Conservation (phyloP, 1,140 invertebrate species). For the Cydia amplana region DNA sequence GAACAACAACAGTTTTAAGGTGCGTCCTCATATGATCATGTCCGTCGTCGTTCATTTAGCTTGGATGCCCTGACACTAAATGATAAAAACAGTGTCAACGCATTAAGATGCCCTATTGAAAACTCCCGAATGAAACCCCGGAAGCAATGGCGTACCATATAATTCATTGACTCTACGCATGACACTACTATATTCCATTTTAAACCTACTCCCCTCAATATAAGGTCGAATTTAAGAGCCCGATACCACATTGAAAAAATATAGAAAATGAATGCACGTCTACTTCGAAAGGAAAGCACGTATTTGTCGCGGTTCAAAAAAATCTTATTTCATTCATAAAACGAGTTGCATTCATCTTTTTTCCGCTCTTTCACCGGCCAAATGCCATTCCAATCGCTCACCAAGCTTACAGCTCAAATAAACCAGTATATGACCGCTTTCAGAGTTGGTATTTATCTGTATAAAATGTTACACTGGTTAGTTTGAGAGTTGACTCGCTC, state of each 20-base stretch:
- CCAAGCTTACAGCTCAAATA: not conserved
- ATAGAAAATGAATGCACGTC: constrained; percentile 75
- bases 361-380: constrained; percentile 43
- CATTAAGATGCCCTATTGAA: not conserved
- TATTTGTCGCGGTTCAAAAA: constrained; percentile 76
- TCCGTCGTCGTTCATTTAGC: too few relatives aligned
- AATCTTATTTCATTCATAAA: constrained; percentile 79
- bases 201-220: not conserved
- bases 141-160: constrained; percentile 13
- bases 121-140: constrained; percentile 5
- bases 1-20: too few relatives aligned
- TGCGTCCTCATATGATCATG: too few relatives aligned
- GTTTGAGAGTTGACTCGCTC: constrained; percentile 33
- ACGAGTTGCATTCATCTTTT: constrained; percentile 69
- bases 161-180: constrained; percentile 17
- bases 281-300: constrained; percentile 74
- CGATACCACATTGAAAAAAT: constrained; percentile 47
- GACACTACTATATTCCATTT: constrained; percentile 37
- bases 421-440: too few relatives aligned
- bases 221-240: constrained; percentile 37
- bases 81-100: not conserved
- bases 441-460: too few relatives aligned
- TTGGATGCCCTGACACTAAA: not conserved
- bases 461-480: constrained; percentile 38
- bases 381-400: not conserved